phyloP scores from a whole-genome alignment of 2,797 vertebrate species.

The Champsocephalus gunnari region DNA sequence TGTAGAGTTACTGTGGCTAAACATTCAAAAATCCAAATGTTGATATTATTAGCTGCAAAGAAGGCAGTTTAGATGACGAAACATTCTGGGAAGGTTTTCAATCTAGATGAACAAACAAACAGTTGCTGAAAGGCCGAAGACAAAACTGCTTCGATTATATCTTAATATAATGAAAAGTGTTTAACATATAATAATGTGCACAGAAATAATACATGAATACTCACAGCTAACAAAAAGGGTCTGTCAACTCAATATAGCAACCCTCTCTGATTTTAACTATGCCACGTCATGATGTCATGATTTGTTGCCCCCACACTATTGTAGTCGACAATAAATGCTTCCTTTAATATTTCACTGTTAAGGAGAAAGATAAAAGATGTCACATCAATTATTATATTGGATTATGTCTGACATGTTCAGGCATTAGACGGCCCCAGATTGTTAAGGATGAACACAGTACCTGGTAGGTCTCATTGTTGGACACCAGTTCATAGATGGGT shows the following conservation, averaged over 20 bases:
- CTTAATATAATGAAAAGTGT: too few species aligned
- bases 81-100: constrained; percentile 2
- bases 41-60: not conserved
- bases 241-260: too few species aligned
- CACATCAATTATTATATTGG: not conserved
- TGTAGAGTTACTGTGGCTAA: constrained; percentile 32
- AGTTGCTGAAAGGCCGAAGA: not conserved
- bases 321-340: not conserved
- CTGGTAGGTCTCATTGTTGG: constrained; percentile 96
- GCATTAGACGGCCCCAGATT: not conserved
- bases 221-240: too few species aligned
- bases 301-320: too few species aligned
- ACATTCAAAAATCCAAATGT: constrained; percentile 13
- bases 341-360: constrained; percentile 7
- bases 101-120: not conserved
- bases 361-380: not conserved
- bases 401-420: not conserved
- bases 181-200: too few species aligned
- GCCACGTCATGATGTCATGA: too few species aligned
- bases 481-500: constrained; percentile 95
- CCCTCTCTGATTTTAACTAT: too few species aligned
- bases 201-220: too few species aligned
- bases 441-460: constrained; percentile 46
- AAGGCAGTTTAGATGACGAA: not conserved
- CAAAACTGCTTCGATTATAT: not conserved